Evolutionary conservation across 2,888 invertebrate genomes (phyloP).

Genomic region (Trachelus troglodyta): DNA sequence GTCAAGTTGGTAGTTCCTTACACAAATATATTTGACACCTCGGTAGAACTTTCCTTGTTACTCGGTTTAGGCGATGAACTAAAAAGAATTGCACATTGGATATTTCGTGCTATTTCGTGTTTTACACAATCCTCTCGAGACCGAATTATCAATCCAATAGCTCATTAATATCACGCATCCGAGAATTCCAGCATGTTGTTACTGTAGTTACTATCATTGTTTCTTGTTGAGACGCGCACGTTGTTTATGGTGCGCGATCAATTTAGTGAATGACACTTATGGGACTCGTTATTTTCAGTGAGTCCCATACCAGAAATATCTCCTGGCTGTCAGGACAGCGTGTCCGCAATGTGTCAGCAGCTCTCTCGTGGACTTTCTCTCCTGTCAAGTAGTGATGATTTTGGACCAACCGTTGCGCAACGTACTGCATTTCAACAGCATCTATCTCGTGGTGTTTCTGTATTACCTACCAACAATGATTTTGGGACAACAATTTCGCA

Average conservation of each 20-base stretch:
- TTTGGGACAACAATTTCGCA: background rate
- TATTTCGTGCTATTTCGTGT: background rate
- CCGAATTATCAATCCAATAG: background rate
- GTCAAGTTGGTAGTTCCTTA: background rate
- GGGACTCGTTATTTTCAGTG: constrained; percentile 66
- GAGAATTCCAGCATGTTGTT: background rate
- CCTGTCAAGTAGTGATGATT: constrained; percentile 73
- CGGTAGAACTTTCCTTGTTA: background rate
- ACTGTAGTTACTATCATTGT: background rate
- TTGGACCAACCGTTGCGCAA: constrained; percentile 51
- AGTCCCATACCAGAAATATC: constrained; percentile 84
- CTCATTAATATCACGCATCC: background rate
- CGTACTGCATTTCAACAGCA: constrained; percentile 26
- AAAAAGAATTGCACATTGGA: background rate
- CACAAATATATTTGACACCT: background rate
- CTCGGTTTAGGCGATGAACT: background rate
- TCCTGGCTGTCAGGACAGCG: constrained; percentile 76
- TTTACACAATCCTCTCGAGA: background rate
- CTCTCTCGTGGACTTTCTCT: constrained; percentile 81
- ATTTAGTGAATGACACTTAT: background rate
- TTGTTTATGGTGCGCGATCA: background rate
- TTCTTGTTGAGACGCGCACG: background rate
- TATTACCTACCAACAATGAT: background rate
- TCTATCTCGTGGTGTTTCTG: background rate
- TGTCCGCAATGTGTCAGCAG: constrained; percentile 85